phyloP scores from a whole-genome alignment of 1,140 invertebrate genomes.

The Rhagoletis zephyria region DNA sequence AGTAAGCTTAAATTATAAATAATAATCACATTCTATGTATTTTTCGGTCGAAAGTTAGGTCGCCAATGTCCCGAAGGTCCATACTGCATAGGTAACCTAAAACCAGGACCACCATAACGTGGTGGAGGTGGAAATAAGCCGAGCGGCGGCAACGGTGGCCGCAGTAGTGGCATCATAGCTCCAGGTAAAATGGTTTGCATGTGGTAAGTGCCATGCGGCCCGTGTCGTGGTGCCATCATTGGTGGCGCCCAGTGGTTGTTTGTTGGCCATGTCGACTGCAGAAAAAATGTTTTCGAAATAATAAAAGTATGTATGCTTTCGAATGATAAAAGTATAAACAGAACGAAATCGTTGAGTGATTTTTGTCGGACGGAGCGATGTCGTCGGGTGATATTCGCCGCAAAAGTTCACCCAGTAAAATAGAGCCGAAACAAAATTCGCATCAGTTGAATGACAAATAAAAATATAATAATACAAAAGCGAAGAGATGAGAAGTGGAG shows the following conservation, averaged over 20 bases:
- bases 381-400: too few species aligned
- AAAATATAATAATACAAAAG: too few species aligned
- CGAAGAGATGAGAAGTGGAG: too few species aligned
- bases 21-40: not conserved
- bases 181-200: constrained; percentile 18
- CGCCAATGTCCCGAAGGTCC: not conserved
- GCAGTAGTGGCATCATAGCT: constrained; percentile 37
- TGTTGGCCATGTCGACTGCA: not conserved
- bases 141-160: not conserved
- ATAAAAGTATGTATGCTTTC: not conserved
- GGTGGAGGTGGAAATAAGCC: not conserved
- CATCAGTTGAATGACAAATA: too few species aligned
- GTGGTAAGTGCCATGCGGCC: not conserved
- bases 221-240: not conserved
- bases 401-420: too few species aligned
- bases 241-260: not conserved
- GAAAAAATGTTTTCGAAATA: not conserved
- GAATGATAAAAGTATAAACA: too few species aligned
- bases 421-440: too few species aligned
- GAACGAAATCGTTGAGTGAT: too few species aligned
- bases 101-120: constrained; percentile 6
- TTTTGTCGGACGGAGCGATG: too few species aligned
- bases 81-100: constrained; percentile 3
- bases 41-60: constrained; percentile 8
- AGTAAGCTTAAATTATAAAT: not conserved